phyloP scores from a whole-genome alignment of 2,888 invertebrate species.

The Limnephilus marmoratus region DNA sequence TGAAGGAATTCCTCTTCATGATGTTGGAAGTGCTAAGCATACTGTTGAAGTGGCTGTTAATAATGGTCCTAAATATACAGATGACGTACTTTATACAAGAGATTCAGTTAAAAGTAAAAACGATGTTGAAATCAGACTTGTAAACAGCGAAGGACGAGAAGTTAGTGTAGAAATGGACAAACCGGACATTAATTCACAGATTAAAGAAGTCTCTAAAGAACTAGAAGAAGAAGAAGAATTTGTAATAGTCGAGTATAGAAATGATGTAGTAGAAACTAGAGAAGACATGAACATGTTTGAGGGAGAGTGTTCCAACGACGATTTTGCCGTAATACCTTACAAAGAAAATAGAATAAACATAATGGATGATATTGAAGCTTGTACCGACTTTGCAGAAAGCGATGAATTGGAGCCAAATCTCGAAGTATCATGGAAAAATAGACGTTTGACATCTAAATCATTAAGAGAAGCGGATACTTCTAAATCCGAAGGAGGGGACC shows the following conservation, averaged over 20 bases:
- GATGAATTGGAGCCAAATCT: conserved; percentile 59
- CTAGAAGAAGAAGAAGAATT: not conserved
- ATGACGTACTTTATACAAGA: not conserved
- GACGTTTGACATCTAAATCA: conserved; percentile 30
- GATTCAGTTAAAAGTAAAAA: not conserved
- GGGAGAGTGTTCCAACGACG: conserved; percentile 61
- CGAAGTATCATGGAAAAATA: conserved; percentile 60
- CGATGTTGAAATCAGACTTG: conserved; percentile 28
- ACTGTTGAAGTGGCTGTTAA: not conserved
- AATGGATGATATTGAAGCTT: conserved; percentile 62
- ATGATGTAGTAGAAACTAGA: not conserved
- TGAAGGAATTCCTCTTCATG: not conserved
- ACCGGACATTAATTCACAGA: not conserved
- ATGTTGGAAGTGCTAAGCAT: not conserved
- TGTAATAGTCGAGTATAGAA: conserved; percentile 9
- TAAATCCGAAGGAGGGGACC: not conserved
- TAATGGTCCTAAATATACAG: not conserved
- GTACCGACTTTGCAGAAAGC: conserved; percentile 62
- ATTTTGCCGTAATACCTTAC: conserved; percentile 63
- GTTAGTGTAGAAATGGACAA: not conserved
- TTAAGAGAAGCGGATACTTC: not conserved
- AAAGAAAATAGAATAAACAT: conserved; percentile 64
- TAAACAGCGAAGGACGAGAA: conserved; percentile 31
- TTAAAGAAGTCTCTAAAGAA: not conserved
- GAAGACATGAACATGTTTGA: conserved; percentile 51